These are phyloP conservation scores for Oreotrochilus melanogaster DNA, from an alignment of 2,113 vertebrate species.

Conservation along the genomic window DNA sequence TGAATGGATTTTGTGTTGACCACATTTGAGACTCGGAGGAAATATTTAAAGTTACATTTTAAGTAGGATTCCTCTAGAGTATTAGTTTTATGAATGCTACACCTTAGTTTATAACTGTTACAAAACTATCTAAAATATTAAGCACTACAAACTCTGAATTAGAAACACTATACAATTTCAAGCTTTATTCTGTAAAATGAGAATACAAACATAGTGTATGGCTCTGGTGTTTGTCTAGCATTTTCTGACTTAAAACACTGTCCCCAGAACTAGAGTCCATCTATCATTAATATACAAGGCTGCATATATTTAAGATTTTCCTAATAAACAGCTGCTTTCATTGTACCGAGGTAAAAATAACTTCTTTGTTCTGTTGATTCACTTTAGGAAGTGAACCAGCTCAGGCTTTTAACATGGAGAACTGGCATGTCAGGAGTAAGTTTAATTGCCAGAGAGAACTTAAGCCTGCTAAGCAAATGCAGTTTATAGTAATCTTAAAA, in stretches of 20 bases:
- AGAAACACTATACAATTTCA: neutral
- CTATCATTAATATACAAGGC: neutral
- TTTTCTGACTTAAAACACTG: accelerated
- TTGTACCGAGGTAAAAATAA: neutral
- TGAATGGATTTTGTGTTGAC: neutral
- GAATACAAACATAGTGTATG: neutral
- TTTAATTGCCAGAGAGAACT: neutral
- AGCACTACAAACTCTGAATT: neutral
- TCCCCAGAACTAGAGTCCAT: neutral
- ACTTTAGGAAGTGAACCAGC: neutral
- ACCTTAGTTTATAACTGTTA: neutral
- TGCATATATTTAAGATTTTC: neutral
- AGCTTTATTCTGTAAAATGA: constrained; percentile 62
- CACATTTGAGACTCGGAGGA: accelerated
- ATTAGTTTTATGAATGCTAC: neutral
- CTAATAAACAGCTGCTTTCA: neutral
- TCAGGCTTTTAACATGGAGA: neutral
- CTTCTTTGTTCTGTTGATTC: neutral
- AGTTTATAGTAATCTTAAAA: neutral
- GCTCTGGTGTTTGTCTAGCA: no score
- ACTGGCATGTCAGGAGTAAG: neutral
- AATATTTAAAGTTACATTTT: neutral
- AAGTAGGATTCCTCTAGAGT: neutral
- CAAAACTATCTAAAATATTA: accelerated
- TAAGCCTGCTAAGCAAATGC: neutral